Evolutionary conservation across 2,797 vertebrate genomes (phyloP).

Genomic region (Meriones psammophilus): DNA sequence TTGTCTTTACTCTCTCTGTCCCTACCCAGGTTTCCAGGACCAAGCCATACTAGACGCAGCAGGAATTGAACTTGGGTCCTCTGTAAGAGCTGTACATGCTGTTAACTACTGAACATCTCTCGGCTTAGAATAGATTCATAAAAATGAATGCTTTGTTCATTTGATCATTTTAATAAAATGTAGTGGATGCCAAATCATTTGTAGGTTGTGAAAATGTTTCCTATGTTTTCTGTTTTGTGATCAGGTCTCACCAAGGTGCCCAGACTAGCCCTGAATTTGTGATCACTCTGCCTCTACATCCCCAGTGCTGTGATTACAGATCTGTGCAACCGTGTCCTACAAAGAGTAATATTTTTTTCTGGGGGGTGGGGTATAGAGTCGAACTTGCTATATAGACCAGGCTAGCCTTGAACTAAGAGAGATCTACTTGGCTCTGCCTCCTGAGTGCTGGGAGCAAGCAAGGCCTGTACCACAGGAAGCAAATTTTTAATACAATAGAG

Average conservation of each 20-base stretch:
- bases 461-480: neutral
- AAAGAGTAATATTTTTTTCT: neutral
- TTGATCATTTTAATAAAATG: constrained; percentile 48
- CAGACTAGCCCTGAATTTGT: neutral
- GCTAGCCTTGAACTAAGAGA: neutral
- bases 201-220: neutral
- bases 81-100: neutral
- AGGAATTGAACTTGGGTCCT: neutral
- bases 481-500: neutral
- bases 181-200: constrained; percentile 17
- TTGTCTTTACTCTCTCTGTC: neutral
- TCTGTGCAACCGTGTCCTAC: neutral
- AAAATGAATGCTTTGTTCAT: constrained; percentile 32
- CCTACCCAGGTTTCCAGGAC: neutral
- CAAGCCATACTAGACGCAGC: too few relatives aligned
- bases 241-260: neutral
- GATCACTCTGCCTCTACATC: neutral
- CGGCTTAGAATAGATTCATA: neutral
- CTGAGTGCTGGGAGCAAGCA: neutral
- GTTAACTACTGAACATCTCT: neutral
- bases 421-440: neutral
- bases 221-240: constrained; percentile 22
- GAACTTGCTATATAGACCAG: neutral
- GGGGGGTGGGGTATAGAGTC: neutral
- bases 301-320: neutral